Conservation (phyloP, 2,113 vertebrate species). For the Malurus melanocephalus region DNA sequence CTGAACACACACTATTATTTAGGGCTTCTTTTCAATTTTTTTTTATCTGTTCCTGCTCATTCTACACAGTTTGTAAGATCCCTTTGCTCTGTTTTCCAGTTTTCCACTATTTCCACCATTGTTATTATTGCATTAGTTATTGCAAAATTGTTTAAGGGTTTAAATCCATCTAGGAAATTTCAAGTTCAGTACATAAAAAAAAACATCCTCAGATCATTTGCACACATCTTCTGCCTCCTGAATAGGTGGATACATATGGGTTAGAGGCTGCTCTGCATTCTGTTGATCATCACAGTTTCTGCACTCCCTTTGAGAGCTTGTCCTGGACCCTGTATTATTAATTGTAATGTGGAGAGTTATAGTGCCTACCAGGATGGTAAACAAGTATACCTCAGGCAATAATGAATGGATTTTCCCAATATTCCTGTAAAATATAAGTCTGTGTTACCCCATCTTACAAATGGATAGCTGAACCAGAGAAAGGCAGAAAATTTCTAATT, state of each 20-base stretch:
- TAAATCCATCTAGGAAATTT: neutral
- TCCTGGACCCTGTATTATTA: neutral
- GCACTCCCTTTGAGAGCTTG: neutral
- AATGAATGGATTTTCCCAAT: neutral
- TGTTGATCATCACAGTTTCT: neutral
- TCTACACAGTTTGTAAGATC: neutral
- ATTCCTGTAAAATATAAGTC: neutral
- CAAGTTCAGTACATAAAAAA: neutral
- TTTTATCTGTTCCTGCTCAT: neutral
- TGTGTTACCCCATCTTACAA: neutral
- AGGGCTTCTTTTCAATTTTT: neutral
- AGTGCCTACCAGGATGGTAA: neutral
- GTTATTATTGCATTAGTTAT: neutral
- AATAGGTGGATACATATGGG: neutral
- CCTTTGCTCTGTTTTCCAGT: neutral
- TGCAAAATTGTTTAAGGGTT: neutral
- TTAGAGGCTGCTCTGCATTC: neutral
- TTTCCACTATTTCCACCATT: neutral
- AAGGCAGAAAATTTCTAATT: neutral
- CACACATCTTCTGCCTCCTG: neutral
- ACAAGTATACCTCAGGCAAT: neutral
- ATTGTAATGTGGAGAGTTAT: neutral
- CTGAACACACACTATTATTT: neutral
- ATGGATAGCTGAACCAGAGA: neutral
- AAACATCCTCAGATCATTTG: neutral